Percentiles rank a stretch among this genome's conserved stretches.
Conservation (phyloP, 2,113 vertebrate species). For the Hypanus sabinus region DNA sequence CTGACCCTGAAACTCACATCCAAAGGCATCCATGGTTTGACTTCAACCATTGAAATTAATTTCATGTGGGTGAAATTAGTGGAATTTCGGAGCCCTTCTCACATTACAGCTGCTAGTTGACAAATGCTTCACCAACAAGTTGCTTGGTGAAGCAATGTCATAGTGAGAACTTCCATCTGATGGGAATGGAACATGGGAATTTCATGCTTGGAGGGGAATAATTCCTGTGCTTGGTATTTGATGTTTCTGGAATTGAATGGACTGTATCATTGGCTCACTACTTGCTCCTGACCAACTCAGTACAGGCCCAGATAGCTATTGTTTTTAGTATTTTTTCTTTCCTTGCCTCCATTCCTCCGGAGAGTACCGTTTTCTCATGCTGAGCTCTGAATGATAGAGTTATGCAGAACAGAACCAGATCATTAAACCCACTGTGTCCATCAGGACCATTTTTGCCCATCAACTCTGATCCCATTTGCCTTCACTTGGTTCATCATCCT, state of each 20-base stretch:
- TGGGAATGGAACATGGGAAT: slow-evolving; percentile 31
- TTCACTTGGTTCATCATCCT: too few relatives aligned
- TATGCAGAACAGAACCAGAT: background rate
- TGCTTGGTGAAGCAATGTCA: slow-evolving; percentile 14
- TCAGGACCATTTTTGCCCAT: too few relatives aligned
- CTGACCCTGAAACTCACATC: slow-evolving; percentile 26
- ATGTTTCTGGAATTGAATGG: background rate
- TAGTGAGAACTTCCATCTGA: background rate
- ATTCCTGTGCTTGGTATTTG: background rate
- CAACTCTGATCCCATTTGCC: too few relatives aligned
- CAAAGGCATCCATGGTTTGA: background rate
- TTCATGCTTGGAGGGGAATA: slow-evolving; percentile 18
- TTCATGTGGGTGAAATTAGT: slow-evolving; percentile 25
- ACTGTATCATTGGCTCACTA: background rate
- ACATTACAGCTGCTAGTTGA: slow-evolving; percentile 11
- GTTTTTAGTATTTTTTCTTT: background rate
- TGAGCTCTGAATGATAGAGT: background rate
- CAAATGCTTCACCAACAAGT: slow-evolving; percentile 7
- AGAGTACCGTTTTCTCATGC: background rate
- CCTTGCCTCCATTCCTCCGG: background rate
- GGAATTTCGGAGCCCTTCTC: slow-evolving; percentile 23
- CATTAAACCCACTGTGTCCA: too few relatives aligned
- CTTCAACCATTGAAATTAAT: slow-evolving; percentile 31
- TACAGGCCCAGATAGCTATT: background rate
- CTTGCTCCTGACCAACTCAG: background rate